Conservation (phyloP, 1,140 invertebrate genomes). For the Achroia grisella region DNA sequence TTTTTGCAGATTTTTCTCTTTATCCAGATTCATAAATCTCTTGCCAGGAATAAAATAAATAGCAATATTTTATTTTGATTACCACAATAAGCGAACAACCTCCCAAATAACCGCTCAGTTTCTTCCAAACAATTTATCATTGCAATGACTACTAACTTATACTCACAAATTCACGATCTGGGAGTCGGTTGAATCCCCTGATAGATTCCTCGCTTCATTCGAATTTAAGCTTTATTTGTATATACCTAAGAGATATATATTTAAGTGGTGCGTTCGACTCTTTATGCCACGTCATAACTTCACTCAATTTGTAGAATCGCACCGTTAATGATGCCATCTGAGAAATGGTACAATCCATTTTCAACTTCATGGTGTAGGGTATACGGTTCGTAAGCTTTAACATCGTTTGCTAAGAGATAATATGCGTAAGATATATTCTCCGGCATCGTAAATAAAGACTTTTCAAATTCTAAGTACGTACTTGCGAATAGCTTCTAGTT, state of each 20-base stretch:
- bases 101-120: not conserved
- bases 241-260: too few species aligned
- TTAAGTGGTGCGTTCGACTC: conserved; percentile 7
- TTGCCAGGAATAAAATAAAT: not conserved
- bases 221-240: too few species aligned
- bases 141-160: too few species aligned
- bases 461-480: too few species aligned
- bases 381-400: conserved; percentile 16
- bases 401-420: conserved; percentile 3
- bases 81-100: not conserved
- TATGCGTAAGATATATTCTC: not conserved
- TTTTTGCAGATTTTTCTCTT: too few species aligned
- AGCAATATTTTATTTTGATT: not conserved
- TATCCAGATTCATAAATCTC: too few species aligned
- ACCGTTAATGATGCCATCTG: conserved; percentile 13
- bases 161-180: too few species aligned
- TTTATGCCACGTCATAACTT: conserved; percentile 24
- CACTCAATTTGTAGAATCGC: conserved; percentile 23
- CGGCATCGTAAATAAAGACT: too few species aligned
- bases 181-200: too few species aligned
- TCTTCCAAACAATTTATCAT: too few species aligned
- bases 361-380: conserved; percentile 9
- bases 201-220: too few species aligned
- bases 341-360: conserved; percentile 2
- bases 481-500: too few species aligned